Base-by-base conservation (phyloP, 2,797 vertebrate species). In the Moxostoma hubbsi region DNA sequence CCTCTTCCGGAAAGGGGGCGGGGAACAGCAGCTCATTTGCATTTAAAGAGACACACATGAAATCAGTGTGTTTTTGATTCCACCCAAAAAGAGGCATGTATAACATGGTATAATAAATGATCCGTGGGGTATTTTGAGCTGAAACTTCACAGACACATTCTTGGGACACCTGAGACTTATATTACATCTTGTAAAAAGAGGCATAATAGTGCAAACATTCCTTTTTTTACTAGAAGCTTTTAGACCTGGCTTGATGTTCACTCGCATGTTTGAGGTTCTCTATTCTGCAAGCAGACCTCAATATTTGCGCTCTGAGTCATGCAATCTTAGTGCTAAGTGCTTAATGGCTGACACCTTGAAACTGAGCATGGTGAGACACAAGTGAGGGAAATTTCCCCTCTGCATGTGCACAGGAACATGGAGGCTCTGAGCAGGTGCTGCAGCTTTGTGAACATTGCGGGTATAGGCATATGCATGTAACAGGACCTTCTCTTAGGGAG, bases 351-450 rank as follows among this genome's bases (percentile, higher is more conserved):
- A 79, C 76, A 79, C 61, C 68, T 72, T 11, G 57, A 63, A 79
- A 58, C 12, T 4, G 13, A 79, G 50, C 61, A 58, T 45, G 12
- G 36, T 45, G 51, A n/a, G 55, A 15, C 5, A 15, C 43, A 62
- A 62, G n/a, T 2, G 10, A 9, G 12, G 67, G 43, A 47, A 50
- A 71, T 47, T 78, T 78, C 59, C 61, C 59, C 24, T 64, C 55
- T 54, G 50, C 66, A 63, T 71, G 76, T 71, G 75, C 65, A 63
- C 36, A 70, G 66, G 53, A 79, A 65, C 61, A 58, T 16, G 43
- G 51, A 79, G 10, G 18, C 53, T 66, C 62, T 12, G 53, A 79
- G 61, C 77, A 79, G 82, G 82, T 81, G 75, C 79, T 70, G 81
- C 49, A n/a, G 70, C 63, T 69, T 73, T 81, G 67, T 81, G 73